phyloP scores from a whole-genome alignment of 1,140 invertebrate species.

The Drosophila ficusphila region DNA sequence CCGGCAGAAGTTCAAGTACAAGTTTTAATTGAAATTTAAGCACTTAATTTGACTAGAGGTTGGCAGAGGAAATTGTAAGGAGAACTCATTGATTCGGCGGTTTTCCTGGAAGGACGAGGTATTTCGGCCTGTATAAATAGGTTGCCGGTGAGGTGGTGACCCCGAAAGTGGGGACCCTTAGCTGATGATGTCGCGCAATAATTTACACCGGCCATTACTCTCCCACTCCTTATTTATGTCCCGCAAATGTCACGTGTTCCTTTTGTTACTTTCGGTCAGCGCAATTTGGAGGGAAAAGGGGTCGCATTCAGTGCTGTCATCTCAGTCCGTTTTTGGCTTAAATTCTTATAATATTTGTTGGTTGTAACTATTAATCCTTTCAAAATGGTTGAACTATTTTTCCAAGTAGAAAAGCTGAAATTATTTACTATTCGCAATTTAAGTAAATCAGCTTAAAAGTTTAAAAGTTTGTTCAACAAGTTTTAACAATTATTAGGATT shows the following conservation, averaged over 20 bases:
- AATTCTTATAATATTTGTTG: background rate
- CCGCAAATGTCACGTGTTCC: slow-evolving; percentile 75
- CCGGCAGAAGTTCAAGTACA: slow-evolving; percentile 26
- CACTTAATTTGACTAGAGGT: slow-evolving; percentile 62
- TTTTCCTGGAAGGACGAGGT: slow-evolving; percentile 2
- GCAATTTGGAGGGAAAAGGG: slow-evolving; percentile 40
- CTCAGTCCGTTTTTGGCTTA: background rate
- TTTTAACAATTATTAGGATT: no score
- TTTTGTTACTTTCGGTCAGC: slow-evolving; percentile 65
- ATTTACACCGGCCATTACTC: slow-evolving; percentile 59
- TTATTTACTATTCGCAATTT: no score
- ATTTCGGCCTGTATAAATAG: slow-evolving; percentile 5
- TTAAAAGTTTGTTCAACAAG: no score
- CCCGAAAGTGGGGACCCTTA: background rate
- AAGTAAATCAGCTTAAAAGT: no score
- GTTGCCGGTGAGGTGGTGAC: slow-evolving; percentile 24
- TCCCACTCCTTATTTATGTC: slow-evolving; percentile 63
- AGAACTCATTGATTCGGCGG: slow-evolving; percentile 41
- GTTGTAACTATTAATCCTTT: no score
- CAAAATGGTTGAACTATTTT: no score
- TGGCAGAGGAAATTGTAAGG: background rate
- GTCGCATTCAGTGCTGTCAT: background rate
- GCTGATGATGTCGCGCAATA: slow-evolving; percentile 58
- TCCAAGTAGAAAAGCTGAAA: no score
- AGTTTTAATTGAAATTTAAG: slow-evolving; percentile 81